Conservation (phyloP, 1,140 invertebrate species). For the Lepidostoma basale region DNA sequence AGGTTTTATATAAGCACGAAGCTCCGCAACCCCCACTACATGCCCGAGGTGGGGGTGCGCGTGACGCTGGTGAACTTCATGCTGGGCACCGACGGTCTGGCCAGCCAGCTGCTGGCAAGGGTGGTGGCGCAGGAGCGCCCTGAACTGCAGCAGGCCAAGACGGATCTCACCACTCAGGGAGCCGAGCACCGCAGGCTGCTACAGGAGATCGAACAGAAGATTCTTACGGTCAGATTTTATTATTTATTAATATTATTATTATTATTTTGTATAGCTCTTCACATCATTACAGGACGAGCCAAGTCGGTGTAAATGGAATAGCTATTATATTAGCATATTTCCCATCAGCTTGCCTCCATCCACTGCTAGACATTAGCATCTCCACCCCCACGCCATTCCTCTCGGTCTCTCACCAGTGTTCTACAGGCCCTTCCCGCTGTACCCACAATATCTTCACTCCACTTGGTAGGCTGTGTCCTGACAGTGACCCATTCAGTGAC, state of each 20-base stretch:
- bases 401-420: too few species aligned
- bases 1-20: conserved; percentile 96
- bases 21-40: conserved; percentile 89
- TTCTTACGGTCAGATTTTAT: conserved; percentile 58
- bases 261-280: too few species aligned
- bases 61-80: conserved; percentile 94
- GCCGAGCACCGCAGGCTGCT: conserved; percentile 90
- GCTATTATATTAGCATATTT: too few species aligned
- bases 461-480: too few species aligned
- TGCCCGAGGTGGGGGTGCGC: conserved; percentile 90
- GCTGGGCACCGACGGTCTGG: conserved; percentile 88
- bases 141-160: conserved; percentile 91
- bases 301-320: too few species aligned
- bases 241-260: not conserved
- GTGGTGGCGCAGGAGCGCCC: conserved; percentile 91
- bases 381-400: too few species aligned
- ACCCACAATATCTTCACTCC: too few species aligned
- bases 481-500: too few species aligned
- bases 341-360: too few species aligned
- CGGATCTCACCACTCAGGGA: conserved; percentile 85
- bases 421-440: too few species aligned
- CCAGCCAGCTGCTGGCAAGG: conserved; percentile 89
- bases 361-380: too few species aligned
- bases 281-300: too few species aligned
- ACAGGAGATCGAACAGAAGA: conserved; percentile 95